Evolutionary conservation across 2,113 vertebrate genomes (phyloP).

Genomic region (Mellivora capensis): DNA sequence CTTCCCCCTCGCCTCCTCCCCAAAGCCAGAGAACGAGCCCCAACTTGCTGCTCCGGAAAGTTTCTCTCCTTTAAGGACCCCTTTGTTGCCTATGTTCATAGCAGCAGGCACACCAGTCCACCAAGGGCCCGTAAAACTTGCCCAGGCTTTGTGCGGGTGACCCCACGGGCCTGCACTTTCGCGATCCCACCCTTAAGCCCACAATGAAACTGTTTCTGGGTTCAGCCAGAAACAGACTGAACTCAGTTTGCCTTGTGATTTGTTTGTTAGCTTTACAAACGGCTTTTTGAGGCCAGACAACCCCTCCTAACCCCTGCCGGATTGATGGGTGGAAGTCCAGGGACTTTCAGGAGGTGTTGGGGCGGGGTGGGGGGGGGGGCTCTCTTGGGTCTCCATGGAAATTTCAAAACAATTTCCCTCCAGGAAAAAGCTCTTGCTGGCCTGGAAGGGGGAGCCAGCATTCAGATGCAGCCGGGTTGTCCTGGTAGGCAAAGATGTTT

Average conservation of each 20-base stretch:
- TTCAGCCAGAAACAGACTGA: conserved; percentile 71
- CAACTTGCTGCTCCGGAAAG: conserved; percentile 63
- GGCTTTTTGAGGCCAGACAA: conserved; percentile 74
- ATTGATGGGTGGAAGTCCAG: background rate
- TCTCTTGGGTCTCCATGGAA: conserved; percentile 54
- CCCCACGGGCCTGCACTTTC: conserved; percentile 61
- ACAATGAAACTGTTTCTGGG: conserved; percentile 63
- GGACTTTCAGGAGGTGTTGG: background rate
- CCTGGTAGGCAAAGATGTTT: background rate
- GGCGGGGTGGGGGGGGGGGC: background rate
- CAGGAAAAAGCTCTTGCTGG: background rate
- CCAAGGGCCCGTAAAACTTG: conserved; percentile 69
- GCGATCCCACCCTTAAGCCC: conserved; percentile 63
- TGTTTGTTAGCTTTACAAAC: conserved; percentile 80
- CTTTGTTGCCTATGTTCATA: conserved; percentile 63
- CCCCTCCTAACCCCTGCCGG: conserved; percentile 4
- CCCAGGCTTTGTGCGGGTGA: conserved; percentile 66
- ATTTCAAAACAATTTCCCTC: conserved; percentile 68
- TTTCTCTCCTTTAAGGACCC: conserved; percentile 58
- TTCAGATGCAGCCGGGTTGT: background rate
- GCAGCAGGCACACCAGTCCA: conserved; percentile 59
- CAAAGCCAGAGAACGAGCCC: conserved; percentile 55
- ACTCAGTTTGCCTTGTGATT: conserved; percentile 76
- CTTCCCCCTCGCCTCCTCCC: conserved; percentile 25
- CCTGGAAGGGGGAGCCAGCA: background rate